Percentiles rank a stretch among this genome's conserved stretches.
These are phyloP conservation scores for Odiellus spinosus DNA, from an alignment of 2,888 invertebrate genomes.

Conservation along the genomic window DNA sequence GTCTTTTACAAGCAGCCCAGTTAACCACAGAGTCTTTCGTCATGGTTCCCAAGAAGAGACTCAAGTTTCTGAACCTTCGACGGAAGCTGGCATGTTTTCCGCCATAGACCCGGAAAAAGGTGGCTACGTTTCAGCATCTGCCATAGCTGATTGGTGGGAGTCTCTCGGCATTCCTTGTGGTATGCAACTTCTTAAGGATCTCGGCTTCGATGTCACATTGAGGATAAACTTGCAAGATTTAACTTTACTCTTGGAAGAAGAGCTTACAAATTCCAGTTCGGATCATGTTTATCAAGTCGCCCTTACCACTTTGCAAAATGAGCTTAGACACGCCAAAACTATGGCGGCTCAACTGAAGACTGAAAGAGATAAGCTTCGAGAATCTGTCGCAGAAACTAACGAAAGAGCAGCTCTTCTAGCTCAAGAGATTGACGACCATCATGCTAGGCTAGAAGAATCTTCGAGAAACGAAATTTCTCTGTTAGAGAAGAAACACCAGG, in stretches of 20 bases:
- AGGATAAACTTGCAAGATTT: slow-evolving; percentile 13
- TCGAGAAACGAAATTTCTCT: slow-evolving; percentile 45
- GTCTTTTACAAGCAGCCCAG: not conserved
- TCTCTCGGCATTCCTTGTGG: not conserved
- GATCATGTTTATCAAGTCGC: slow-evolving; percentile 12
- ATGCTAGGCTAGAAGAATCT: slow-evolving; percentile 60
- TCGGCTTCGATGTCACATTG: slow-evolving; percentile 11
- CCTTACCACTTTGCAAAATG: slow-evolving; percentile 12
- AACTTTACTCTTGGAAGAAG: slow-evolving; percentile 13
- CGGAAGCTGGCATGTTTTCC: slow-evolving; percentile 26
- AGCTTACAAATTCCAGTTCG: slow-evolving; percentile 7
- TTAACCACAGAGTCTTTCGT: slow-evolving; percentile 4
- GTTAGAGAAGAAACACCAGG: slow-evolving; percentile 58
- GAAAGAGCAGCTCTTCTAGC: slow-evolving; percentile 61
- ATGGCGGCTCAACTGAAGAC: slow-evolving; percentile 44
- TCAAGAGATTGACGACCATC: slow-evolving; percentile 80
- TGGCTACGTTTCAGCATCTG: slow-evolving; percentile 11
- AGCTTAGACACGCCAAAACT: slow-evolving; percentile 10
- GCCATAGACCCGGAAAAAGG: slow-evolving; percentile 26
- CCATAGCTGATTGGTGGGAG: not conserved
- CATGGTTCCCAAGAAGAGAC: slow-evolving; percentile 12
- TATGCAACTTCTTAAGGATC: slow-evolving; percentile 5
- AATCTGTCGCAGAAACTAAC: slow-evolving; percentile 65
- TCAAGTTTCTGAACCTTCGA: slow-evolving; percentile 9
- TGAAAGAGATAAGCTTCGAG: slow-evolving; percentile 63